Conservation (phyloP, 2,113 vertebrate species). For the Cryptomyrus ogoouensis region DNA sequence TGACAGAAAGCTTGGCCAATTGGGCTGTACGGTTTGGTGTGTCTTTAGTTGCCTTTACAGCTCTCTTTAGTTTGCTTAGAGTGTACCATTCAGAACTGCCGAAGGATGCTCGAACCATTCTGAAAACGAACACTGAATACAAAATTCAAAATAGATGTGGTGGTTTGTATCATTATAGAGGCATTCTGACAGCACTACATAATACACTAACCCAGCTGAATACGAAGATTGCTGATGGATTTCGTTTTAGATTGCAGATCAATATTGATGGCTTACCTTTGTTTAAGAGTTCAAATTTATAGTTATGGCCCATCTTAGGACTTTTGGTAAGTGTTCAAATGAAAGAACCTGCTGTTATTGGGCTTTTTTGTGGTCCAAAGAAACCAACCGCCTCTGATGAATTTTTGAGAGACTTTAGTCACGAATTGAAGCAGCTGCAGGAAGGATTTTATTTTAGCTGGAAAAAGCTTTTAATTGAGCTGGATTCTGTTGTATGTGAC, state of each 20-base stretch:
- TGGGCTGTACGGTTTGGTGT: too few species aligned
- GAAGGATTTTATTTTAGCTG: not conserved
- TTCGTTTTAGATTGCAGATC: not conserved
- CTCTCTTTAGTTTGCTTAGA: too few species aligned
- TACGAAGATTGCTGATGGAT: not conserved
- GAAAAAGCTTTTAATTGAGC: not conserved
- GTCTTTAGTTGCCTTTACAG: too few species aligned
- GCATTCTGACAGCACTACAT: not conserved
- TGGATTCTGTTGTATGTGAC: too few species aligned
- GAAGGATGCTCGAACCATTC: not conserved
- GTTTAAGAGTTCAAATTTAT: not conserved
- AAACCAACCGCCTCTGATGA: too few species aligned
- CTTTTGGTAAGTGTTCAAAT: not conserved
- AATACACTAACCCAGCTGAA: not conserved
- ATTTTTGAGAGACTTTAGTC: not conserved
- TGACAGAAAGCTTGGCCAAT: too few species aligned
- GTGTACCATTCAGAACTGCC: too few species aligned
- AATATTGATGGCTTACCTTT: not conserved
- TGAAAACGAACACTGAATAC: not conserved
- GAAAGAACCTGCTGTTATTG: not conserved
- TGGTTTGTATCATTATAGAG: constrained; percentile 7
- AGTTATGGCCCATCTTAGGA: not conserved
- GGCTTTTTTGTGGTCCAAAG: not conserved
- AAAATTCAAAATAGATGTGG: not conserved
- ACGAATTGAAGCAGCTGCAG: not conserved